Base-by-base conservation (phyloP, 2,113 vertebrate species). In the Hemiprocne comata region DNA sequence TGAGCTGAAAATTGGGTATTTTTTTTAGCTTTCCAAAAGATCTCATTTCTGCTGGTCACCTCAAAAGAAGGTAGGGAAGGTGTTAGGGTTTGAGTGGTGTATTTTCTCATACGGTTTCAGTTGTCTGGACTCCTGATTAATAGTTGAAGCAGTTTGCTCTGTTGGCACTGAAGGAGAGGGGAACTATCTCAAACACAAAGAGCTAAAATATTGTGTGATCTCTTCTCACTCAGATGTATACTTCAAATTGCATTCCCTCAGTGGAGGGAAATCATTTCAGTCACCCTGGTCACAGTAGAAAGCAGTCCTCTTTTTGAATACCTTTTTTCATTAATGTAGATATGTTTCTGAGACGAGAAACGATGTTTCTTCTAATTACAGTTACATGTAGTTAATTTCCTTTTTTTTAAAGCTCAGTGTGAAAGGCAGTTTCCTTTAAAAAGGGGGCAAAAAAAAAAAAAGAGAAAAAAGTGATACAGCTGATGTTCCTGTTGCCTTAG, bases 291-390 rank as follows among this genome's bases (percentile, higher is more conserved):
- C 94, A 62, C 61, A 88, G 85, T 48, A 94, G 95, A 95, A 96
- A 96, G 89, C 91, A 90, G 95, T 84, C 75, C 51, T 96, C 71
- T 96, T 95, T 97, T 74, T 92, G 74, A 96, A 92, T 95, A 93
- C 94, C 92, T 87, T 95, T 97, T 96, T 97, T 95, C 95, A 97
- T 98, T 98, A 98, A 97, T 97, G 96, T 96, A 97, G 97, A 96
- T 98, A 94, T 83, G 94, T 97, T 98, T 97, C 97, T 94, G 92
- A 96, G 97, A 98, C 97, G 97, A 97, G 95, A 96, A 96, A 93
- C n/a, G 95, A 98, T 98, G 97, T 98, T 98, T 97, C 97, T 98
- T 98, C 98, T 99, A 98, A 98, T 99, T 98, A 98, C 91, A 82
- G 98, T 97, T 98, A 98, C 98, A 97, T 98, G 97, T 98, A 97